phyloP scores from a whole-genome alignment of 2,113 vertebrate genomes.

The Muntiacus muntjak region DNA sequence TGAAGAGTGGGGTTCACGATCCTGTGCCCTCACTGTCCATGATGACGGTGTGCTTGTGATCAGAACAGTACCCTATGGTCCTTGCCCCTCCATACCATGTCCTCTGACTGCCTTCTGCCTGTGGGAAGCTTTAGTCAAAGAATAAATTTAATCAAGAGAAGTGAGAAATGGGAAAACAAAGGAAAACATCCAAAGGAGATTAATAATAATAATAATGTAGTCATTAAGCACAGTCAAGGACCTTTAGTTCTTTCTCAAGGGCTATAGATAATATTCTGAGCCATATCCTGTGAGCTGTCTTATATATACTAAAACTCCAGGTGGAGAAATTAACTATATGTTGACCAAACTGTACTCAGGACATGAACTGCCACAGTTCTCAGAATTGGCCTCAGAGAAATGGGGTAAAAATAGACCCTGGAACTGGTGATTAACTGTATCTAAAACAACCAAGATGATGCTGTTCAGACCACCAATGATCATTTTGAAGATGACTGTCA shows the following conservation, averaged over 20 bases:
- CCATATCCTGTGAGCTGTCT: not conserved
- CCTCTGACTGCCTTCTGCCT: not conserved
- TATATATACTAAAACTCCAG: not conserved
- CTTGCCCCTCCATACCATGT: not conserved
- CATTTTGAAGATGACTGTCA: not conserved
- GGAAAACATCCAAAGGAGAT: not conserved
- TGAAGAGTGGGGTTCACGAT: rapidly evolving
- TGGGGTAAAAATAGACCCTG: not conserved
- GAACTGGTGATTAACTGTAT: not conserved
- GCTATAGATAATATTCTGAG: not conserved
- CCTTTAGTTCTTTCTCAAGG: not conserved
- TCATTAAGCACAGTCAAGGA: not conserved
- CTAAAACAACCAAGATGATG: not conserved
- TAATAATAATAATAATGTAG: not conserved
- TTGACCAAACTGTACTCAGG: not conserved
- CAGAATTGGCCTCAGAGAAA: not conserved
- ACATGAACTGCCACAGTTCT: not conserved
- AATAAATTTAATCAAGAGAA: not conserved
- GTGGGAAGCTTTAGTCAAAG: not conserved
- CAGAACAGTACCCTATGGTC: not conserved
- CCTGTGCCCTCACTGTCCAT: rapidly evolving
- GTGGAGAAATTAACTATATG: not conserved
- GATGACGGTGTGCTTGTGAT: not conserved
- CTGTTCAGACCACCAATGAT: not conserved
- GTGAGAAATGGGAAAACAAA: not conserved